Conservation (phyloP, 2,797 vertebrate genomes). For the Myiothlypis coronata region DNA sequence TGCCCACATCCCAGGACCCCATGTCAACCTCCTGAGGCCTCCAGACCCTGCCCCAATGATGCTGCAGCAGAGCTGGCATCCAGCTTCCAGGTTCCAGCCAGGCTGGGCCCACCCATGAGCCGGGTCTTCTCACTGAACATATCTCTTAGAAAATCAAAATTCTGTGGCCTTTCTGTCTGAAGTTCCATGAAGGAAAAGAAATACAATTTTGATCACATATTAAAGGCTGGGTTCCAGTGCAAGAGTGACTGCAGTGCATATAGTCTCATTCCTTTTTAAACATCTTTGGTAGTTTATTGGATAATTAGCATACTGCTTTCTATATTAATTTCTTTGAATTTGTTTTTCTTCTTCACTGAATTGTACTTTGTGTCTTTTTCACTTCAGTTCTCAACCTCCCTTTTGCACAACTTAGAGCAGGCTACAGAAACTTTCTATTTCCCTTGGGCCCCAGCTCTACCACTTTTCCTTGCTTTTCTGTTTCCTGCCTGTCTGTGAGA, state of each 20-base stretch:
- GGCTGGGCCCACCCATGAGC: rapidly evolving
- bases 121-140: not conserved
- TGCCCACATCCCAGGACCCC: not conserved
- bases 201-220: not conserved
- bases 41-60: not conserved
- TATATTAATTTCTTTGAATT: not conserved
- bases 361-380: not conserved
- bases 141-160: not conserved
- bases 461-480: not conserved
- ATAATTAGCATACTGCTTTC: not conserved
- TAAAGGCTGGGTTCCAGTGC: not conserved
- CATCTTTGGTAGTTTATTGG: rapidly evolving
- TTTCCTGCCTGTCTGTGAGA: not conserved
- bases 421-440: not conserved
- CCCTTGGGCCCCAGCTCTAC: not conserved
- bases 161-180: not conserved
- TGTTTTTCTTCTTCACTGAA: not conserved
- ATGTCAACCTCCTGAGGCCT: not conserved
- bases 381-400: not conserved
- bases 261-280: not conserved
- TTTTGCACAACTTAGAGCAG: not conserved
- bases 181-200: not conserved
- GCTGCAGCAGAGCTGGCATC: not conserved
- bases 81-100: not conserved
- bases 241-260: not conserved